Evolutionary conservation across 2,113 vertebrate genomes (phyloP).

Genomic region (Entomyzon cyanotis): DNA sequence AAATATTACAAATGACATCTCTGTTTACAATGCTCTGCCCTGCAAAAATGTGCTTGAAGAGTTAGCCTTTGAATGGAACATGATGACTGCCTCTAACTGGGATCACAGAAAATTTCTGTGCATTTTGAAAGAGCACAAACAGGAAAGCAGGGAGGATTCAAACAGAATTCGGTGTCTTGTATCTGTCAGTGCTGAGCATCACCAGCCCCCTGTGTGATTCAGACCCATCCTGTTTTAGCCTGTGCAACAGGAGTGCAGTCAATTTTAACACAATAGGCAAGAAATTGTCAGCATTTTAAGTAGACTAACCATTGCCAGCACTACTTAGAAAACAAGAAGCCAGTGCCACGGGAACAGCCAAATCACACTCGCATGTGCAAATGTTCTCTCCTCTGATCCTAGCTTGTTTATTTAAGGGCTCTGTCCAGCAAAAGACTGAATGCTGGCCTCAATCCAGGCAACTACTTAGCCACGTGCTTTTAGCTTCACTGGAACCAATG

Average conservation of each 20-base stretch:
- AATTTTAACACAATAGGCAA: conserved; percentile 21
- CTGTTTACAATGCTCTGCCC: background rate
- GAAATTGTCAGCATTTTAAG: conserved; percentile 21
- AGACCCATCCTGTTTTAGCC: background rate
- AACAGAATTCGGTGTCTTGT: background rate
- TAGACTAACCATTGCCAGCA: background rate
- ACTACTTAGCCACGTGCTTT: conserved; percentile 28
- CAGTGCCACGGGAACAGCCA: conserved; percentile 30
- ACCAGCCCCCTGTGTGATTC: background rate
- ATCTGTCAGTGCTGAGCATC: background rate
- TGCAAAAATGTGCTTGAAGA: background rate
- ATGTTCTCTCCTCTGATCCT: background rate
- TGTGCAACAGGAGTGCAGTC: background rate
- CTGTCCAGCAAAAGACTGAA: background rate
- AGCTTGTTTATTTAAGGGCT: conserved; percentile 42
- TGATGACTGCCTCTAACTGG: background rate
- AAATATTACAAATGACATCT: background rate
- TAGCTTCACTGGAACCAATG: background rate
- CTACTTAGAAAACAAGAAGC: conserved; percentile 11
- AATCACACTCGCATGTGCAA: conserved; percentile 31
- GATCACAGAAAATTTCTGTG: background rate
- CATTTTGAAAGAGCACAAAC: background rate
- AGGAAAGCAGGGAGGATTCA: background rate
- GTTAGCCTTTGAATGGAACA: background rate
- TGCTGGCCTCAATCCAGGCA: background rate